Evolutionary conservation across 2,797 vertebrate species (phyloP).

Genomic region (Microctenopoma steveboyesi): DNA sequence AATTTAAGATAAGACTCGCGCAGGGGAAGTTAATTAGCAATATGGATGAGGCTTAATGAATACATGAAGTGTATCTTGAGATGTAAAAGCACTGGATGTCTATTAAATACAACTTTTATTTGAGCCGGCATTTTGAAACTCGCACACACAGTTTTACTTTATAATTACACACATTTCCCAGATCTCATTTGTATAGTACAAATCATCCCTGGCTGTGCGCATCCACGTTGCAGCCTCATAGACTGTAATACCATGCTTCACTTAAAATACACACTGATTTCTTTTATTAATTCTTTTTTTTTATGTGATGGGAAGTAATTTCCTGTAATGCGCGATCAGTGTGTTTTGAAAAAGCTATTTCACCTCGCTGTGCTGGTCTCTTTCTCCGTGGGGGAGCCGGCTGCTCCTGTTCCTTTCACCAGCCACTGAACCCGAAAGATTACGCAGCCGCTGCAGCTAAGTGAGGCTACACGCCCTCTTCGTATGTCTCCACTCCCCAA

Average conservation of each 20-base stretch:
- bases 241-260: conserved; percentile 37
- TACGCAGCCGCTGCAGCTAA: conserved; percentile 49
- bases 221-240: conserved; percentile 34
- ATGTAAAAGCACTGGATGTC: conserved; percentile 60
- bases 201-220: conserved; percentile 50
- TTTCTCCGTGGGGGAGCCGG: conserved; percentile 62
- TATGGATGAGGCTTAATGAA: conserved; percentile 75
- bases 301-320: conserved; percentile 72
- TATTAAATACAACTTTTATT: conserved; percentile 67
- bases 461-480: conserved; percentile 54
- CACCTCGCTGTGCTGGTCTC: conserved; percentile 55
- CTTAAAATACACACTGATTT: conserved; percentile 72
- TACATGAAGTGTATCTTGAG: conserved; percentile 60
- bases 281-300: conserved; percentile 69
- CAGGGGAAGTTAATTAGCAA: conserved; percentile 75
- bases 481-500: background rate
- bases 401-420: conserved; percentile 65
- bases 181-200: conserved; percentile 62
- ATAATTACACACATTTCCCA: conserved; percentile 57
- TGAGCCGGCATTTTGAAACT: conserved; percentile 48
- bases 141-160: conserved; percentile 50
- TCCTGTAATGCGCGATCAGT: conserved; percentile 72
- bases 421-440: conserved; percentile 57
- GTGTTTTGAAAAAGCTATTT: conserved; percentile 71
- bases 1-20: conserved; percentile 68